Conservation (phyloP, 2,113 vertebrate species). For the Hippocampus mohnikei region DNA sequence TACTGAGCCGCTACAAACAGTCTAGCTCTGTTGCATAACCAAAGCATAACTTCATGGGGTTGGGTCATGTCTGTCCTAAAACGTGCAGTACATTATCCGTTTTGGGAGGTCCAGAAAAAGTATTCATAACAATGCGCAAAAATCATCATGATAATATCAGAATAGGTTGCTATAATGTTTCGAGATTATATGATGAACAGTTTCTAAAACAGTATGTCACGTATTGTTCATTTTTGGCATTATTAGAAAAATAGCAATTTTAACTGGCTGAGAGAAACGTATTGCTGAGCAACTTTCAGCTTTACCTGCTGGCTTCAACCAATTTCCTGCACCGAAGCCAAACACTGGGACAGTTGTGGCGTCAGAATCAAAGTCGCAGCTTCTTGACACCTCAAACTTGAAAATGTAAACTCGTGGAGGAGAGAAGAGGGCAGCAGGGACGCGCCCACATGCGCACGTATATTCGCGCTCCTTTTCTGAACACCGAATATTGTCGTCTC, state of each 20-base stretch:
- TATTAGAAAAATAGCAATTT: neutral
- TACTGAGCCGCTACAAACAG: neutral
- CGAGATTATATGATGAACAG: neutral
- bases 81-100: slow-evolving; percentile 5
- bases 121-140: neutral
- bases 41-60: slow-evolving; percentile 50
- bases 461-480: neutral
- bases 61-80: slow-evolving; percentile 27
- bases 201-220: neutral
- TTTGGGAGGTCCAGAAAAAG: neutral
- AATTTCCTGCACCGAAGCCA: neutral
- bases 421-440: slow-evolving; percentile 8
- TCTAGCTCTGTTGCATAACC: slow-evolving; percentile 37
- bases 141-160: neutral
- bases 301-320: slow-evolving; percentile 35
- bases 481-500: neutral
- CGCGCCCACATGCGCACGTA: neutral
- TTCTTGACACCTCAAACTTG: slow-evolving; percentile 29
- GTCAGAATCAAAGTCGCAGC: neutral
- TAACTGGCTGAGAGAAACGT: neutral
- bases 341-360: neutral
- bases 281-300: neutral
- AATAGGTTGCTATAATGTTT: neutral
- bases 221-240: neutral
- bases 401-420: slow-evolving; percentile 14